Base-by-base conservation (phyloP, 2,888 invertebrate genomes). In the Agrilus cyanescens region DNA sequence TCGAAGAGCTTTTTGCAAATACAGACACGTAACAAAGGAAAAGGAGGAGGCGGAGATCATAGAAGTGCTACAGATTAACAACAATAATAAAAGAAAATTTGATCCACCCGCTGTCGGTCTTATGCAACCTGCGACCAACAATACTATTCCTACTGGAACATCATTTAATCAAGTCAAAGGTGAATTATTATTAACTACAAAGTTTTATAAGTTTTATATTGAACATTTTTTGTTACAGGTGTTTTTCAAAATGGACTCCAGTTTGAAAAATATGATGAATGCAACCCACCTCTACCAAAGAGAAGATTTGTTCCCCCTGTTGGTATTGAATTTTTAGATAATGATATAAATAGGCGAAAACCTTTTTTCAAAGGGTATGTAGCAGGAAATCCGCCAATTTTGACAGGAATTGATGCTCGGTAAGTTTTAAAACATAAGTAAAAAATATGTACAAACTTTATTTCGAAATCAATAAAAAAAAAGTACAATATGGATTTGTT, bases 11-110 rank as follows among this genome's bases (percentile, higher is more conserved):
- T 55, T 57, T 25, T 68, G 68, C 47, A 67, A 67, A 52, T 68
- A 62, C 47, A 53, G 67, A 10, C 67, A 68, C 44, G 50, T 67
- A 20, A 63, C 61, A 6, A 62, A 59, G 46, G 61, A 65, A 38
- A 66, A 66, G 37, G 66, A 66, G 44, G 65, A 67, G 31, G 56
- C 60, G 6, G 67, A 67, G 54, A 63, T 67, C 33, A 41, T 62
- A 49, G 63, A 60, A 40, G 40, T 65, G 29, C 58, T 66, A 5
- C 61, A 62, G 40, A 61, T 57, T 34, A 59, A 61, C 42, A 37
- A 46, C 15, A 46, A 45, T 41, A 45, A 44, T 32, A 46, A 45
- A 43, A 47, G 44, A 36, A 38, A 46, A 37, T 48, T 42, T 40
- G 40, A 44, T 37, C 34, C 42, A 40, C 43, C 43, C 12, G 38